Base-by-base conservation (phyloP, 2,113 vertebrate genomes). In the Marmota monax region DNA sequence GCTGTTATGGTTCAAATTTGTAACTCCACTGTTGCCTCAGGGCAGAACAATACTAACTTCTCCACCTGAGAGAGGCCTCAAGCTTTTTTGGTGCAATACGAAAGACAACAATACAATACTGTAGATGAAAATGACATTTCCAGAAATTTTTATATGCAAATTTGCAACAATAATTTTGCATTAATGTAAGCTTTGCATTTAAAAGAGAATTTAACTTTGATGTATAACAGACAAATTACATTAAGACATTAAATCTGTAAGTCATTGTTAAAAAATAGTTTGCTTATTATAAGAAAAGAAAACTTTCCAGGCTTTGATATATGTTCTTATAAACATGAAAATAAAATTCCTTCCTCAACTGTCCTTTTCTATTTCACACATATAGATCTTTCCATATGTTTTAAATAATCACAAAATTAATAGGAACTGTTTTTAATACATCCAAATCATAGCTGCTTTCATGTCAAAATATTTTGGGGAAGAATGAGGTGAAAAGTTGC, bases 291-390 rank as follows among this genome's bases (percentile, higher is more conserved):
- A 96, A 97, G 93, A 89, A 97, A 97, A 96, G 91, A 87, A 97
- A 97, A 98, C 53, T 82, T 97, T 96, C 84, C 90, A 96, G 96
- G 97, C 96, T 98, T 97, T 98, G 98, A 98, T 97, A 96, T 79
- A 91, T 96, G 90, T 74, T 95, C 95, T 97, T 88, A 95, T 58
- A 97, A 98, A 97, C 92, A 98, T 97, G 92, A 97, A 98, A 98
- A 97, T 97, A 96, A 95, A 97, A 98, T 97, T 98, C 76, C 92
- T 96, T 97, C 94, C 95, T 97, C 90, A 96, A 96, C 95, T 98
- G 97, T 98, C 98, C 97, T 96, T 92, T 97, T 96, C 84, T 88
- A 97, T 98, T 98, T 98, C 96, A 97, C 94, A 98, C 97, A 84
- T 97, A 97, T 58, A 98, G 95, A 98, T 98, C 97, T 98, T 94